phyloP scores from a whole-genome alignment of 2,888 invertebrate species.

The Conops quadrifasciatus region DNA sequence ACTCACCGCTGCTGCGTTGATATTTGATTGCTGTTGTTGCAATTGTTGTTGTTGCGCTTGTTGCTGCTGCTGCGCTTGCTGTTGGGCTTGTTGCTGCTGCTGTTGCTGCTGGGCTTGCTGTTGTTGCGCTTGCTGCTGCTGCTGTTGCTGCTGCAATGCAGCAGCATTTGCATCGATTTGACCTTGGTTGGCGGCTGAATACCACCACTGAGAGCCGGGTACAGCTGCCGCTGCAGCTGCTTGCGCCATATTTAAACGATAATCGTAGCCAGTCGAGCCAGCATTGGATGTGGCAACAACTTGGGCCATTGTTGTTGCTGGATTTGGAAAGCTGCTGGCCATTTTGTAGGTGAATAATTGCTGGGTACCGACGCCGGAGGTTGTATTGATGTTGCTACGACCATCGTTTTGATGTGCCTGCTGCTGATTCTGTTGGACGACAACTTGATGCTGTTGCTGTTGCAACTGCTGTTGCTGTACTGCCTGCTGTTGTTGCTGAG shows the following conservation, averaged over 20 bases:
- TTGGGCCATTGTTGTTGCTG: slow-evolving; percentile 73
- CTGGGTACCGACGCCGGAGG: slow-evolving; percentile 71
- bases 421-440: slow-evolving; percentile 67
- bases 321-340: slow-evolving; percentile 82
- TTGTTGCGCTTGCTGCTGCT: slow-evolving; percentile 67
- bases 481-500: slow-evolving; percentile 67
- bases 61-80: slow-evolving; percentile 62
- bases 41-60: slow-evolving; percentile 64
- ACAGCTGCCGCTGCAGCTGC: slow-evolving; percentile 67
- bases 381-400: slow-evolving; percentile 59
- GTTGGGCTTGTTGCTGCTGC: slow-evolving; percentile 66
- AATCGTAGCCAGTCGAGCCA: slow-evolving; percentile 75
- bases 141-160: slow-evolving; percentile 68
- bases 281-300: slow-evolving; percentile 72
- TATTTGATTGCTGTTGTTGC: slow-evolving; percentile 66
- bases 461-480: slow-evolving; percentile 66
- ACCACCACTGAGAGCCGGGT: slow-evolving; percentile 80
- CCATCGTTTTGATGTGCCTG: slow-evolving; percentile 69
- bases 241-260: slow-evolving; percentile 73
- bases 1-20: slow-evolving; percentile 59
- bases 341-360: slow-evolving; percentile 87
- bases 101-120: slow-evolving; percentile 63
- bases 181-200: slow-evolving; percentile 70
- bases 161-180: slow-evolving; percentile 70
- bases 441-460: slow-evolving; percentile 66